Conservation (phyloP, 2,888 invertebrate genomes). For the Lymantria dispar region DNA sequence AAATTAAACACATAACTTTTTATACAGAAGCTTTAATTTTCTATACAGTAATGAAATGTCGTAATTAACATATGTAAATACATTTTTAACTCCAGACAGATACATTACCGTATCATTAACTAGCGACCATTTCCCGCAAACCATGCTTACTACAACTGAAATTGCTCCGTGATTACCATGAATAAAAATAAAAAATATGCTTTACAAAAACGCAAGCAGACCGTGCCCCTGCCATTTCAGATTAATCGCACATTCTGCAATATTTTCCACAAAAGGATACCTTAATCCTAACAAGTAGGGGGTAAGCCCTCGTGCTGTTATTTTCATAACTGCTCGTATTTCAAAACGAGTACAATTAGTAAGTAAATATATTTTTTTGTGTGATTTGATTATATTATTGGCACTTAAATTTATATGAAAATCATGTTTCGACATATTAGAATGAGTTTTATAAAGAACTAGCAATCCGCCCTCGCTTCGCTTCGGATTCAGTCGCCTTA, state of each 20-base stretch:
- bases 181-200: conserved; percentile 49
- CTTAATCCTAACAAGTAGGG: conserved; percentile 78
- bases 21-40: no score
- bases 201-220: conserved; percentile 64
- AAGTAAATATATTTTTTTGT: background rate
- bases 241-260: conserved; percentile 80
- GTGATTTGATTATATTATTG: no score
- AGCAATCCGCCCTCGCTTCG: no score
- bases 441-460: no score
- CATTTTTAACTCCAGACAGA: conserved; percentile 3
- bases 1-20: no score
- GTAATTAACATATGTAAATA: background rate
- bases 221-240: conserved; percentile 59
- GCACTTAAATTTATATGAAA: no score
- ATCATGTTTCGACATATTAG: no score
- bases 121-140: background rate
- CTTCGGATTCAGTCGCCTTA: no score
- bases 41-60: background rate
- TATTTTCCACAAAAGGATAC: conserved; percentile 80
- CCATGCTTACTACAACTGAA: conserved; percentile 27
- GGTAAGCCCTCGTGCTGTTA: conserved; percentile 57
- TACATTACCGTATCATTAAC: conserved; percentile 10
- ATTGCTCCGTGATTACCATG: conserved; percentile 63
- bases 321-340: conserved; percentile 52
- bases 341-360: conserved; percentile 26